These are phyloP conservation scores for Acipenser oxyrinchus DNA, from an alignment of 2,797 vertebrate genomes.

Conservation along the genomic window DNA sequence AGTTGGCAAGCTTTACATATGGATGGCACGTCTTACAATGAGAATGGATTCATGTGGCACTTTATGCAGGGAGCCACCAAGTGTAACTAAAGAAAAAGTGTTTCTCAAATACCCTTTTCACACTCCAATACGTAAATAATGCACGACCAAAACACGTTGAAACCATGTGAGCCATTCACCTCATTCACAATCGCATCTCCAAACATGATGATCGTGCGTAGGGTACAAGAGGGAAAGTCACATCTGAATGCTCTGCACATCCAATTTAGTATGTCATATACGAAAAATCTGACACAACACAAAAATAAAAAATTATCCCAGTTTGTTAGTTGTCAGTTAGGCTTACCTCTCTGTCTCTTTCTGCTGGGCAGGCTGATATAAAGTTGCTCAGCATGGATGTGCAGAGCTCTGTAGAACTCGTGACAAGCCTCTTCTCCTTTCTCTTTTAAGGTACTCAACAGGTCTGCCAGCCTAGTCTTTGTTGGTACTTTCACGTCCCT, in stretches of 20 bases:
- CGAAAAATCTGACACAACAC: neutral
- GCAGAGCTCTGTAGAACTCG: conserved; percentile 89
- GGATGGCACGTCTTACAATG: too few relatives aligned
- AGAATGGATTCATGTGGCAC: too few relatives aligned
- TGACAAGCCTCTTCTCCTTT: conserved; percentile 82
- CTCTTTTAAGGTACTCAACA: conserved; percentile 73
- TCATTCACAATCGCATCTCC: too few relatives aligned
- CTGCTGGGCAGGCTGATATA: conserved; percentile 82
- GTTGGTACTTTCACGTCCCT: conserved; percentile 78
- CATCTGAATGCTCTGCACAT: neutral
- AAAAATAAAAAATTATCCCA: neutral
- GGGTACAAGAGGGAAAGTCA: too few relatives aligned
- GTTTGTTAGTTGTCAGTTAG: neutral
- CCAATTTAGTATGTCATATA: neutral
- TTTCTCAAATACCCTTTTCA: too few relatives aligned
- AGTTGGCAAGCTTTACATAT: too few relatives aligned
- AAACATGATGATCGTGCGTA: too few relatives aligned
- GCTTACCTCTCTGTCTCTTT: conserved; percentile 58
- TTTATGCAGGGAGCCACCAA: too few relatives aligned
- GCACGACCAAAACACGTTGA: too few relatives aligned
- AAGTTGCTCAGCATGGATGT: conserved; percentile 81
- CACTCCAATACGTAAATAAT: too few relatives aligned
- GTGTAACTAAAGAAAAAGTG: too few relatives aligned
- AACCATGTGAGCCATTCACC: too few relatives aligned
- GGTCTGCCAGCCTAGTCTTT: conserved; percentile 68